Percentiles rank a stretch among this genome's conserved stretches.
phyloP scores from a whole-genome alignment of 1,140 invertebrate species.

The Hyphantria cunea region DNA sequence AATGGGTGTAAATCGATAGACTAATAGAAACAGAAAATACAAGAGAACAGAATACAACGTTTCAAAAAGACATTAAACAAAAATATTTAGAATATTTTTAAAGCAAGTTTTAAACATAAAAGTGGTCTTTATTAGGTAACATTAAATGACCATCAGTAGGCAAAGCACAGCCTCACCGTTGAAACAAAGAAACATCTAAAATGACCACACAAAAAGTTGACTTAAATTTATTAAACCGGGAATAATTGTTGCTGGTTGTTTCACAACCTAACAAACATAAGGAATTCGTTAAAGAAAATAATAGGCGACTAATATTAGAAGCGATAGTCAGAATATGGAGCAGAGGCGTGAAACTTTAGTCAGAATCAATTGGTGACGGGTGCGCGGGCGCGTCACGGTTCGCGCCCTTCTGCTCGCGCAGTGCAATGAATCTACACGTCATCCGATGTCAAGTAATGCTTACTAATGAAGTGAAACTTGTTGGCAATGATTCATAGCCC shows the following conservation, averaged over 20 bases:
- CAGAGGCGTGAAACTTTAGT: constrained; percentile 51
- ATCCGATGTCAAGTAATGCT: neutral
- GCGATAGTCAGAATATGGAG: constrained; percentile 53
- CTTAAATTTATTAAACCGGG: neutral
- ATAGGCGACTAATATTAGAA: constrained; percentile 22
- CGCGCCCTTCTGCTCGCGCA: constrained; percentile 15
- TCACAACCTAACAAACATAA: constrained; percentile 7
- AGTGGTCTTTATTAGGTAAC: no score
- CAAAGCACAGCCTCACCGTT: no score
- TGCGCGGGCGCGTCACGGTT: constrained; percentile 44
- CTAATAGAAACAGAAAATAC: no score
- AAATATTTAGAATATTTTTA: no score
- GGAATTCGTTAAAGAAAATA: constrained; percentile 27
- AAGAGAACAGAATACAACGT: no score
- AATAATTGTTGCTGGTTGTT: constrained; percentile 23
- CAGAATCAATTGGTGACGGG: constrained; percentile 63
- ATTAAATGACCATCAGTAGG: no score
- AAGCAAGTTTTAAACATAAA: no score
- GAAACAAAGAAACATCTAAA: no score
- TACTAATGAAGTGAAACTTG: constrained; percentile 19
- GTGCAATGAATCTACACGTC: constrained; percentile 11
- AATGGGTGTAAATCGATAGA: no score
- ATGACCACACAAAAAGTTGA: no score
- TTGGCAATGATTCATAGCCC: constrained; percentile 1
- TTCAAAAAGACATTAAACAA: no score